These are phyloP conservation scores for Drosophila buzzatii DNA, from an alignment of 2,888 invertebrate genomes.

Conservation along the genomic window DNA sequence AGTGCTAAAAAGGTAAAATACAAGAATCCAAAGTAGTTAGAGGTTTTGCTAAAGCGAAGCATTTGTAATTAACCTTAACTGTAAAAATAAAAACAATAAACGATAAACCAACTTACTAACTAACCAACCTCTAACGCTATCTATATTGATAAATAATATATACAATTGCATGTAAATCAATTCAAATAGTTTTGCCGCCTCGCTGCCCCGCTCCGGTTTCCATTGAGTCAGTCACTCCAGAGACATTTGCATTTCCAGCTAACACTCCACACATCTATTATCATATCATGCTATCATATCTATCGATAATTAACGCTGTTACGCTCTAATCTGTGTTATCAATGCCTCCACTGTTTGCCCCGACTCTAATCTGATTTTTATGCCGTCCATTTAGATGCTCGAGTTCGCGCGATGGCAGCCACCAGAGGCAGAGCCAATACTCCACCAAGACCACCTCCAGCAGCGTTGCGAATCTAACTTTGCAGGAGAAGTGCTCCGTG, in stretches of 20 bases:
- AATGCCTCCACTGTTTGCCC: constrained; percentile 11
- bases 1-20: constrained; percentile 33
- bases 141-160: constrained; percentile 8
- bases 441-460: constrained; percentile 84
- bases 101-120: constrained; percentile 11
- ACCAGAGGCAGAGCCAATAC: constrained; percentile 84
- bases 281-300: constrained; percentile 2
- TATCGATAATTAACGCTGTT: constrained; percentile 12
- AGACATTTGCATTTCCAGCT: constrained; percentile 25
- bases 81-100: background rate
- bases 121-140: constrained; percentile 21
- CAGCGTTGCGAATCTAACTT: constrained; percentile 80
- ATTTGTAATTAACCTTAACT: background rate
- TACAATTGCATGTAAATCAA: constrained; percentile 57
- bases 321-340: constrained; percentile 45
- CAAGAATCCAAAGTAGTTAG: background rate
- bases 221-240: constrained; percentile 26
- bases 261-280: constrained; percentile 16
- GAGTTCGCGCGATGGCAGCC: constrained; percentile 77
- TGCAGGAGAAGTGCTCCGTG: constrained; percentile 66
- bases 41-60: constrained; percentile 6
- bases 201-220: constrained; percentile 6
- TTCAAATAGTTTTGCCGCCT: constrained; percentile 30
- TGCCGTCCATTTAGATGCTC: constrained; percentile 69
- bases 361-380: constrained; percentile 34